phyloP scores from a whole-genome alignment of 2,888 invertebrate species.

The Agrochola lota region DNA sequence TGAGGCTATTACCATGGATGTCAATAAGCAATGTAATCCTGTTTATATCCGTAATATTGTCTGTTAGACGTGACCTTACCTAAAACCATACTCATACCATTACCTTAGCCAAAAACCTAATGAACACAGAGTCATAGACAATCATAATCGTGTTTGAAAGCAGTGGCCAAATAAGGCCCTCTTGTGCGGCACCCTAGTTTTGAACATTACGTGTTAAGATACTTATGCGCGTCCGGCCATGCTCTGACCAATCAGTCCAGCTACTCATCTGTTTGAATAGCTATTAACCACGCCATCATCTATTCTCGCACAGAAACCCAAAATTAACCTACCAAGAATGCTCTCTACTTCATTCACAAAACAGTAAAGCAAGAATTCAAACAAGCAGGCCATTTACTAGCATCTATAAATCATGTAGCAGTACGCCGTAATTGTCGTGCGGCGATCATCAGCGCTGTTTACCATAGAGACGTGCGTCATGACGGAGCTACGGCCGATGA shows the following conservation, averaged over 20 bases:
- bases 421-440: conserved; percentile 63
- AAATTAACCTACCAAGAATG: conserved; percentile 39
- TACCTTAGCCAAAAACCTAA: neutral
- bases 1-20: neutral
- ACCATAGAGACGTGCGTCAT: conserved; percentile 64
- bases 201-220: neutral
- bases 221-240: neutral
- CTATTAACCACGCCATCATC: neutral
- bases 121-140: neutral
- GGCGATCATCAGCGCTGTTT: conserved; percentile 55
- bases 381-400: conserved; percentile 27
- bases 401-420: conserved; percentile 55
- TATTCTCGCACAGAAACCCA: conserved; percentile 17
- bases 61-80: neutral
- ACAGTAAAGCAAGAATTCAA: conserved; percentile 31
- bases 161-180: neutral
- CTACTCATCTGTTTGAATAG: neutral
- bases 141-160: neutral
- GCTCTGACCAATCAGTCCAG: neutral
- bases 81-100: neutral
- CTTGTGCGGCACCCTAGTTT: neutral
- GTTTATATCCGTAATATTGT: neutral
- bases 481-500: conserved; percentile 41
- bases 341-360: conserved; percentile 39
- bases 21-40: neutral